Evolutionary conservation across 1,140 invertebrate genomes (phyloP).

Genomic region (Maniola jurtina): DNA sequence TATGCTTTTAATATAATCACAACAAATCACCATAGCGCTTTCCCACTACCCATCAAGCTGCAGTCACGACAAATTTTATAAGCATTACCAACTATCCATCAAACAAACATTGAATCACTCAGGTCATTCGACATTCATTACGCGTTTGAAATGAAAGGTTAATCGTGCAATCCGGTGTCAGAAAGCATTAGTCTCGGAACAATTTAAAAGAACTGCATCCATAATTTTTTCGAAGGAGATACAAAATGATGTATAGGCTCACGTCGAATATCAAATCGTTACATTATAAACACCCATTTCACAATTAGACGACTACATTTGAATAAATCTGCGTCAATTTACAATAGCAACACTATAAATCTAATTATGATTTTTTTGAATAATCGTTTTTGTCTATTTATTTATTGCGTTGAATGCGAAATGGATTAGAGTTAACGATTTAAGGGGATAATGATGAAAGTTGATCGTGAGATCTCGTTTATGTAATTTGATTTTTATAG

Average conservation of each 20-base stretch:
- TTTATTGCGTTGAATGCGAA: slow-evolving; percentile 18
- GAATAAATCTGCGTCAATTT: slow-evolving; percentile 72
- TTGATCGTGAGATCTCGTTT: slow-evolving; percentile 34
- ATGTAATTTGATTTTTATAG: slow-evolving; percentile 31
- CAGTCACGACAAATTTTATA: slow-evolving; percentile 75
- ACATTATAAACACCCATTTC: slow-evolving; percentile 62
- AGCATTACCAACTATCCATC: slow-evolving; percentile 64
- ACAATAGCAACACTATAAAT: slow-evolving; percentile 57
- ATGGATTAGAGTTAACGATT: slow-evolving; percentile 28
- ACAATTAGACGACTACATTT: slow-evolving; percentile 67
- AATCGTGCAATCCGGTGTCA: slow-evolving; percentile 27
- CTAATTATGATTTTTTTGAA: slow-evolving; percentile 43
- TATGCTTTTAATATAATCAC: slow-evolving; percentile 68
- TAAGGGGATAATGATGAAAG: slow-evolving; percentile 37
- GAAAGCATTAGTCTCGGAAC: slow-evolving; percentile 40
- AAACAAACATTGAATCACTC: slow-evolving; percentile 36
- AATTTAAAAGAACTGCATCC: slow-evolving; percentile 35
- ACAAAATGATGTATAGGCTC: slow-evolving; percentile 62
- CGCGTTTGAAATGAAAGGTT: slow-evolving; percentile 27
- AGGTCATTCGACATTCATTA: slow-evolving; percentile 35
- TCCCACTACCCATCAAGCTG: slow-evolving; percentile 66
- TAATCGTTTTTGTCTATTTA: slow-evolving; percentile 21
- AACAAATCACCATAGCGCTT: slow-evolving; percentile 68
- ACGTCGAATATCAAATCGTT: slow-evolving; percentile 63
- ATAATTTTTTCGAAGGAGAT: slow-evolving; percentile 42